Percentiles rank a stretch among this genome's conserved stretches.
Conservation (phyloP, 2,888 invertebrate species). For the Phyllotreta cruciferae region DNA sequence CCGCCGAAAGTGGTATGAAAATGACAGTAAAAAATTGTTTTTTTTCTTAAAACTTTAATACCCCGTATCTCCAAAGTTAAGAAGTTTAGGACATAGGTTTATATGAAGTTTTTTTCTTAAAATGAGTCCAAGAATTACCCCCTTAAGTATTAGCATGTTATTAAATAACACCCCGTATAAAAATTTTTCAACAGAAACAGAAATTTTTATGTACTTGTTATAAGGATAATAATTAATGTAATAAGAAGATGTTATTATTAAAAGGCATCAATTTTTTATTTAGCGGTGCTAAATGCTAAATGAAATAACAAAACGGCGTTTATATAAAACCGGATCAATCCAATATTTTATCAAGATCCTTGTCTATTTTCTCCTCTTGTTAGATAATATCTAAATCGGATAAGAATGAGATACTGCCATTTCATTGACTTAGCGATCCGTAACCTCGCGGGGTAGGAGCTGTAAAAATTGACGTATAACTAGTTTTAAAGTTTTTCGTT, state of each 20-base stretch:
- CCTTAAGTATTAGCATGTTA: no score
- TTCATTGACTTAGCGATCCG: conserved; percentile 55
- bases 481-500: conserved; percentile 37
- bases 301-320: conserved; percentile 35
- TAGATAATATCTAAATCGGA: conserved; percentile 53
- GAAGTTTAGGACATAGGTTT: no score
- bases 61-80: no score
- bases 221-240: no score
- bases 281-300: conserved; percentile 22
- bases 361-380: conserved; percentile 47
- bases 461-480: conserved; percentile 42
- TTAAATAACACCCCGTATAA: no score
- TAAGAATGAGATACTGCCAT: conserved; percentile 56
- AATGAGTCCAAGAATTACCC: no score
- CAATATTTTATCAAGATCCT: conserved; percentile 48
- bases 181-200: no score
- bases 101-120: no score
- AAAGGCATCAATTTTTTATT: background rate
- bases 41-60: no score
- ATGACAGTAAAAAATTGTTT: no score
- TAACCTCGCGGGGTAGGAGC: conserved; percentile 46
- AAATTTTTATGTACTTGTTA: no score
- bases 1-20: no score
- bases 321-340: conserved; percentile 40
- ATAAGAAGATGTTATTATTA: background rate